Evolutionary conservation across 2,113 vertebrate genomes (phyloP), one percentile per base, ranked within the genome.

Genomic region (Elephas maximus): DNA sequence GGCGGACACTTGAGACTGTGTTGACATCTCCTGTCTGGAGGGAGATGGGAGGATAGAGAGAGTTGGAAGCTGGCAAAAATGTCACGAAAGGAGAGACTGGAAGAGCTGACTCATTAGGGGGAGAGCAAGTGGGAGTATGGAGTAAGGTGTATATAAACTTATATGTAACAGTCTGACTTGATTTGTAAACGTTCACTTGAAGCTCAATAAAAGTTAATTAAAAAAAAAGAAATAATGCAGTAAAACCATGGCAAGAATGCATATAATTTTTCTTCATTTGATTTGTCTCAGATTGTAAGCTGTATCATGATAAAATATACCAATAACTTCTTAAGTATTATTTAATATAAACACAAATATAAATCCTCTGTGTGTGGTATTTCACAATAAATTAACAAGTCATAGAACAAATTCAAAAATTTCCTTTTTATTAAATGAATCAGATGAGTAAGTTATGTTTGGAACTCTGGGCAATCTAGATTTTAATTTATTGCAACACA

Each of bases 391-490:
- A 96, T 79, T 90, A 95, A 73, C 6, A 41, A 95, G 37, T n/a
- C 15, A 3, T 63, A 57, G 73, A 93, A 53, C 30, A 30, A 45
- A 79, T 78, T 93, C 15, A 62, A 90, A 48, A 37, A 57, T 23
- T 28, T 28, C 5, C 23, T 63, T 82, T 67, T 65, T n/a, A 71
- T 74, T 92, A 73, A 8, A 44, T 23, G 12, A 92, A 67, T 30
- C 90, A 18, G 62, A 97, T 82, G 74, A 93, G 95, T 94, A 96
- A 97, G 86, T 96, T 45, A 69, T 12, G 14, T 33, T 41, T 21
- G 15, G 18, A 7, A 76, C 86, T 51, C 53, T 6, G 15, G 88
- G 8, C 94, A 86, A 91, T 65, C 67, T 33, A 45, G 17, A 20
- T 65, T 10, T 85, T 96, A 89, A 67, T 14, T 88, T 91, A 91